These are phyloP conservation scores for Crocallis elinguaria DNA, from an alignment of 2,888 invertebrate species.

Conservation along the genomic window DNA sequence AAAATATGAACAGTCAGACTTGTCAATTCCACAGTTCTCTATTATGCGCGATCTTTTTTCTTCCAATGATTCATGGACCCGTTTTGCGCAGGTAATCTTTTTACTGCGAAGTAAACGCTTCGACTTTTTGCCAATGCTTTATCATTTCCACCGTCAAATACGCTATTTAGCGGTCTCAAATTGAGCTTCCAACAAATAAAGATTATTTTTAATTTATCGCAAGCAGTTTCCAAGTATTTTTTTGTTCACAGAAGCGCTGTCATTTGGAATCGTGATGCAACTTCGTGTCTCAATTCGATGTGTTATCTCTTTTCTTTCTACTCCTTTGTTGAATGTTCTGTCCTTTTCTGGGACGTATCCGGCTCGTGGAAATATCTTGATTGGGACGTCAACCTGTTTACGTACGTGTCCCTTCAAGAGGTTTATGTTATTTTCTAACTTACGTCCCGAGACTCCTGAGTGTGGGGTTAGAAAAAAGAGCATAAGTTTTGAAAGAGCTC, in stretches of 20 bases:
- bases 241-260: conserved; percentile 39
- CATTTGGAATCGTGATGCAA: conserved; percentile 50
- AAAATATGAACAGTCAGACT: conserved; percentile 17
- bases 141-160: neutral
- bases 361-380: conserved; percentile 55
- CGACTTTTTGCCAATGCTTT: conserved; percentile 5
- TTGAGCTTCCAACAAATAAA: conserved; percentile 5
- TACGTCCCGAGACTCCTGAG: conserved; percentile 23
- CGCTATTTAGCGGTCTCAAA: neutral
- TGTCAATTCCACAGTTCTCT: conserved; percentile 23
- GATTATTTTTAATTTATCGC: conserved; percentile 31
- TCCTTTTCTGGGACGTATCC: conserved; percentile 48
- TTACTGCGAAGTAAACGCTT: conserved; percentile 12
- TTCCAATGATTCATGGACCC: conserved; percentile 27
- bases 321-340: conserved; percentile 34
- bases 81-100: conserved; percentile 19
- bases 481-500: conserved; percentile 29
- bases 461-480: conserved; percentile 8
- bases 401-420: conserved; percentile 44
- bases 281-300: conserved; percentile 41
- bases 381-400: conserved; percentile 66
- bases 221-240: conserved; percentile 18
- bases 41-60: conserved; percentile 25
- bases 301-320: conserved; percentile 44
- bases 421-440: conserved; percentile 37